These are phyloP conservation scores for Daphoenositta chrysoptera DNA, from an alignment of 2,113 vertebrate genomes.

Conservation along the genomic window DNA sequence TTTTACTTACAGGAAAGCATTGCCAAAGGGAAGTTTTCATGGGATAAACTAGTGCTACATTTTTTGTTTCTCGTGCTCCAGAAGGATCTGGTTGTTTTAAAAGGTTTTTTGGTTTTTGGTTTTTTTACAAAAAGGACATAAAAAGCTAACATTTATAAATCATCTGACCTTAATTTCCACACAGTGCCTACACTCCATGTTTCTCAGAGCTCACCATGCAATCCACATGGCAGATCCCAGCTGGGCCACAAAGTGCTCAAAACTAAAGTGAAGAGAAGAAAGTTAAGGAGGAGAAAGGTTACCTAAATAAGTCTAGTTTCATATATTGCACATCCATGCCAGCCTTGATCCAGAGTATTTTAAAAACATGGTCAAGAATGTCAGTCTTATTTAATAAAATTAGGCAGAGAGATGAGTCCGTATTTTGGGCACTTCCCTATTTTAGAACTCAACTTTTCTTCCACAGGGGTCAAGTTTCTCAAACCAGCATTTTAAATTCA, in stretches of 20 bases:
- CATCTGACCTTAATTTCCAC: neutral
- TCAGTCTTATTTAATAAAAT: neutral
- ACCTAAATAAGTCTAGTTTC: neutral
- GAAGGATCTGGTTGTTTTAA: neutral
- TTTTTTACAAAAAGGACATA: neutral
- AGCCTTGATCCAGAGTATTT: neutral
- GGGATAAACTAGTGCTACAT: neutral
- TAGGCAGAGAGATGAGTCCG: neutral
- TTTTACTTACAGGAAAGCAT: neutral
- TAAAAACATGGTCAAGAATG: neutral
- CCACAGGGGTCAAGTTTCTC: neutral
- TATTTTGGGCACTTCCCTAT: neutral
- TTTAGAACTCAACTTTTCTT: neutral
- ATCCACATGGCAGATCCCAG: neutral
- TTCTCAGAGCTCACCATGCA: neutral
- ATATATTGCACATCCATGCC: neutral
- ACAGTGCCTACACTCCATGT: fast-evolving
- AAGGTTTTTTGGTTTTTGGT: too few relatives aligned
- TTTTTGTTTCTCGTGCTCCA: neutral
- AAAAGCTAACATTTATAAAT: neutral
- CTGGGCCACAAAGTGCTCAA: neutral
- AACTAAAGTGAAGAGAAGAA: neutral
- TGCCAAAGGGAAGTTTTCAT: neutral
- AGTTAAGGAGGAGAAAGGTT: neutral
- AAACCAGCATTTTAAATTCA: neutral